Percentiles rank a stretch among this genome's conserved stretches.
Conservation (phyloP, 2,113 vertebrate genomes). For the Scalopus aquaticus region DNA sequence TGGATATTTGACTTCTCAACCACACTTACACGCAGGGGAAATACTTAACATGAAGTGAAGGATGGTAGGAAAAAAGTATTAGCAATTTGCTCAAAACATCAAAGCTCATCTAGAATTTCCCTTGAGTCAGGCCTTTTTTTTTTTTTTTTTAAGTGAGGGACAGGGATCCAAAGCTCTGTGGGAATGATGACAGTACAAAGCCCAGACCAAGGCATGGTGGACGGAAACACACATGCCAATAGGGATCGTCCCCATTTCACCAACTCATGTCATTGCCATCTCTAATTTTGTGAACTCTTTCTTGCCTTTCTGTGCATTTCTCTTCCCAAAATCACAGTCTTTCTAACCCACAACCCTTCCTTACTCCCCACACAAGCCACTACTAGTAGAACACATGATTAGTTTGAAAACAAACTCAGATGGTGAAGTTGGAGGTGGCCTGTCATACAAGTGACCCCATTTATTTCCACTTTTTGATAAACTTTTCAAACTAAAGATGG, state of each 20-base stretch:
- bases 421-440: neutral
- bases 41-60: neutral
- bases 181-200: neutral
- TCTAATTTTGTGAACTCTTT: conserved; percentile 64
- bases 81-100: neutral
- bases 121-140: conserved; percentile 65
- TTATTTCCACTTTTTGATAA: neutral
- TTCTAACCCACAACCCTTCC: conserved; percentile 47
- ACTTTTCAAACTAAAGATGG: neutral
- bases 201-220: neutral
- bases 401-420: conserved; percentile 35
- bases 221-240: neutral
- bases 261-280: neutral
- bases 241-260: neutral
- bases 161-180: conserved; percentile 3
- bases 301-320: conserved; percentile 67
- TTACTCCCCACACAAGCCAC: conserved; percentile 7
- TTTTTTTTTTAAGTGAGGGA: conserved; percentile 25
- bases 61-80: neutral
- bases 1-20: neutral
- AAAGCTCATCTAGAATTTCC: conserved; percentile 63
- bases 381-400: conserved; percentile 13
- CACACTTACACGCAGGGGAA: neutral
- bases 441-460: neutral
- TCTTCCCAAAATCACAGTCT: conserved; percentile 58